Evolutionary conservation across 2,113 vertebrate genomes (phyloP), one percentile per base, ranked within the genome.

Genomic region (Copsychus sechellarum): DNA sequence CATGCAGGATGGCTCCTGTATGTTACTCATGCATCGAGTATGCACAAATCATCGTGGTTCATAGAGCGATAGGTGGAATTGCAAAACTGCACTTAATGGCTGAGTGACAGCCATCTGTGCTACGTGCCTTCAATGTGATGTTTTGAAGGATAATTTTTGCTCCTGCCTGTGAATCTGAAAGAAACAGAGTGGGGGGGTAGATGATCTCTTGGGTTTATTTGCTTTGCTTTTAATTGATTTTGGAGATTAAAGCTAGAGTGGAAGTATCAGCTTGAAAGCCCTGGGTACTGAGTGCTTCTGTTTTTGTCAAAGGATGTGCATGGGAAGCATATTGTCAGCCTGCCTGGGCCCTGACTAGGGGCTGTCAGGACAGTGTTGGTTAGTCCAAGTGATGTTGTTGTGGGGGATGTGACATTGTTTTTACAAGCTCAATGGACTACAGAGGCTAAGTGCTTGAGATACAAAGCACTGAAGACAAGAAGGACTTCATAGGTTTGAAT

Each of bases 181-280:
- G 88, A 71, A 95, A 73, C 71, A 64, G 74, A 36, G 13, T 2
- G 1, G 31, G 40, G 26, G 79, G 64, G 84, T n/a, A 81, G 43
- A 81, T n/a, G 64, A 74, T 96, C 94, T 86, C 88, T 86, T 64
- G 82, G 88, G 93, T 65, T 93, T 90, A 85, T 92, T 93, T 95
- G 64, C 82, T 94, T 78, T 93, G 93, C 88, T 96, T 95, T 97
- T 95, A 96, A 97, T 96, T 96, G 94, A 96, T 97, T 95, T 95
- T 95, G 43, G 64, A 96, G 96, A 96, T 97, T 93, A 97, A 96
- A 97, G 95, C 82, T 57, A 16, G 61, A 90, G 61, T 57, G 77
- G 72, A 96, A 93, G 82, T 69, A 94, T 56, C 21, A 36, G 56
- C 45, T 90, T 95, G 90, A 96, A 95, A 95, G 88, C 48, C 53